Conservation (phyloP, 1,140 invertebrate species). For the Cheumatopsyche charites region DNA sequence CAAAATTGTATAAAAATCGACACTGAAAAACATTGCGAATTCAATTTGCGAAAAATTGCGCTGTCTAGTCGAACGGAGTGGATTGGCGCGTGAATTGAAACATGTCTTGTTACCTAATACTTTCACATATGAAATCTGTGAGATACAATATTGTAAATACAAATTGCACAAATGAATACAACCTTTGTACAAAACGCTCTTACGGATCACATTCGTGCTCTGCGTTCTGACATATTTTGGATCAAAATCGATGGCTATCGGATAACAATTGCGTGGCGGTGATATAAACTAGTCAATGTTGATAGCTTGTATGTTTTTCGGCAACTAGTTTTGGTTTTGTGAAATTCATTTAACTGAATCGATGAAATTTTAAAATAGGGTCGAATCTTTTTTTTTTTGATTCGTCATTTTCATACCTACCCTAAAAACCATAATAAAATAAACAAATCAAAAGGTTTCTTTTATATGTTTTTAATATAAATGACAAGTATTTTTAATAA, state of each 20-base stretch:
- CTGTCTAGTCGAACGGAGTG: slow-evolving; percentile 32
- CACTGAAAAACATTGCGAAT: too few relatives aligned
- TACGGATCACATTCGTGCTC: neutral
- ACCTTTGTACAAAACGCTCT: neutral
- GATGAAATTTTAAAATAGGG: too few relatives aligned
- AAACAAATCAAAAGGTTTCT: too few relatives aligned
- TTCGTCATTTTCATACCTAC: too few relatives aligned
- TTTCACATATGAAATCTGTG: slow-evolving; percentile 47
- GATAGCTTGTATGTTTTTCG: too few relatives aligned
- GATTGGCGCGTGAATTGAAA: slow-evolving; percentile 40
- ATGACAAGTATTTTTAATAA: too few relatives aligned
- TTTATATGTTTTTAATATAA: too few relatives aligned
- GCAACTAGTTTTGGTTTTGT: too few relatives aligned
- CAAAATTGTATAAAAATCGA: too few relatives aligned
- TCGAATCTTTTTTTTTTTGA: too few relatives aligned
- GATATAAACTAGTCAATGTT: neutral
- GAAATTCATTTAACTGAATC: too few relatives aligned
- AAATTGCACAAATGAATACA: neutral
- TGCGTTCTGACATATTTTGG: neutral
- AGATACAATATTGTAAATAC: slow-evolving; percentile 35
- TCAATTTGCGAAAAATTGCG: neutral
- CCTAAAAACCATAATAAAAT: too few relatives aligned
- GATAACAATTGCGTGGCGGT: slow-evolving; percentile 6
- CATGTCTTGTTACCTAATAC: slow-evolving; percentile 45
- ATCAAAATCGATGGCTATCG: slow-evolving; percentile 12